Evolutionary conservation across 35 echinoderm and acorn worm genomes (phyloP), one percentile per base, ranked within the genome.

Genomic region (Ophiothrix spiculata): DNA sequence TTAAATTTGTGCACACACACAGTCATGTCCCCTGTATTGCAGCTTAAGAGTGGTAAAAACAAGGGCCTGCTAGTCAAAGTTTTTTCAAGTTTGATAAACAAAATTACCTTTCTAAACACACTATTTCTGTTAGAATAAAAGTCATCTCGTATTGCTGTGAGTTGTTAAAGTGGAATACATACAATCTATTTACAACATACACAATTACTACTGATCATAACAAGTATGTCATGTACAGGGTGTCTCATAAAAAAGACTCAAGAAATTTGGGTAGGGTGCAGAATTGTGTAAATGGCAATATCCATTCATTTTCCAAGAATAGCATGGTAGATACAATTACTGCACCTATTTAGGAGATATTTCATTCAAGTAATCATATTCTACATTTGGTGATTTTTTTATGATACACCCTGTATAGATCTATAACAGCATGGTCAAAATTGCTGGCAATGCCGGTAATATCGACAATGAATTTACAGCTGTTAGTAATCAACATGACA

Each of bases 51-150:
- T 15, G 60, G 42, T 49, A 49, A 10, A 49, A 69, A 69, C 60
- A 69, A 69, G 60, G 60, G 60, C 10, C 60, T 69, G 60, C 60
- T 69, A 69, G 8, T 69, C 60, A 69, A n/a, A n/a, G n/a, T n/a
- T n/a, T 49, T 49, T 49, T 69, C 17, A 69, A 1, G 29, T 69
- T 69, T 69, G 16, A 69, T 25, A 25, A 49, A 69, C 17, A 69
- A n/a, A 69, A 69, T 69, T 69, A 49, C 6, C 29, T 69, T n/a
- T n/a, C n/a, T n/a, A n/a, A 69, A 69, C 60, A 69, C 60, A 69
- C 60, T 69, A 69, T 28, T 69, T 69, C 29, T n/a, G n/a, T n/a
- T n/a, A n/a, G n/a, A n/a, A 28, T 69, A 69, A 69, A 69, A 69
- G 60, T 15, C 29, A n/a, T n/a, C n/a, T 69, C 29, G 60, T 69